Evolutionary conservation across 2,888 invertebrate genomes (phyloP).

Genomic region (Andrena bucephala): DNA sequence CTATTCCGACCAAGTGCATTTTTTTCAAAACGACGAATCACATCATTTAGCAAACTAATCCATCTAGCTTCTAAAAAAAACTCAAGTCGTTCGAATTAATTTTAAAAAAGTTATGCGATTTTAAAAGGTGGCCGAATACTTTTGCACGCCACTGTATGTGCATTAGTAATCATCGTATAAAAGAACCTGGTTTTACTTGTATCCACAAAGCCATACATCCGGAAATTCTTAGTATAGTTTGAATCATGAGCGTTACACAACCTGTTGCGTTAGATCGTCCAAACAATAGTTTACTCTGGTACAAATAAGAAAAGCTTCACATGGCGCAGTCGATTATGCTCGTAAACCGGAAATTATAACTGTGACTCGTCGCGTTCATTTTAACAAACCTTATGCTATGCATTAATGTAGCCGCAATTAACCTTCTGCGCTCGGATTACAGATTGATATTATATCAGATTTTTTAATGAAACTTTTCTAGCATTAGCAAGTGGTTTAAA

Average conservation of each 20-base stretch:
- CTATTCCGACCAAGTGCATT: too few relatives aligned
- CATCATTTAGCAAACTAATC: too few relatives aligned
- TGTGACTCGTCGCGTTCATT: neutral
- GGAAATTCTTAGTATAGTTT: constrained; percentile 46
- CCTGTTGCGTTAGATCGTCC: constrained; percentile 37
- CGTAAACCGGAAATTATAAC: constrained; percentile 41
- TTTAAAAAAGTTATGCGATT: too few relatives aligned
- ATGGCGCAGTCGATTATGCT: constrained; percentile 8
- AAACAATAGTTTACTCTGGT: constrained; percentile 21
- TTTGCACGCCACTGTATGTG: too few relatives aligned
- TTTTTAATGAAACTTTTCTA: too few relatives aligned
- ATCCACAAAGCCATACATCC: constrained; percentile 40
- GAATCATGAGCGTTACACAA: constrained; percentile 55
- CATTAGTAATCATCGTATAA: constrained; percentile 15
- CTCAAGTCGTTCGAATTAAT: too few relatives aligned
- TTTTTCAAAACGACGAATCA: too few relatives aligned
- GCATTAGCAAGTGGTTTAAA: too few relatives aligned
- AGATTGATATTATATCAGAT: neutral
- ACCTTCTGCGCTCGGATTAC: neutral
- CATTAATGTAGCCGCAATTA: constrained; percentile 13
- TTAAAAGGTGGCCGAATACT: too few relatives aligned
- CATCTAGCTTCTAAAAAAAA: too few relatives aligned
- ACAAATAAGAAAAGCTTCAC: constrained; percentile 22
- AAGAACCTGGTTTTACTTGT: constrained; percentile 28
- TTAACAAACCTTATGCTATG: neutral